phyloP scores from a whole-genome alignment of 2,113 vertebrate genomes.

The Zosterops lateralis region DNA sequence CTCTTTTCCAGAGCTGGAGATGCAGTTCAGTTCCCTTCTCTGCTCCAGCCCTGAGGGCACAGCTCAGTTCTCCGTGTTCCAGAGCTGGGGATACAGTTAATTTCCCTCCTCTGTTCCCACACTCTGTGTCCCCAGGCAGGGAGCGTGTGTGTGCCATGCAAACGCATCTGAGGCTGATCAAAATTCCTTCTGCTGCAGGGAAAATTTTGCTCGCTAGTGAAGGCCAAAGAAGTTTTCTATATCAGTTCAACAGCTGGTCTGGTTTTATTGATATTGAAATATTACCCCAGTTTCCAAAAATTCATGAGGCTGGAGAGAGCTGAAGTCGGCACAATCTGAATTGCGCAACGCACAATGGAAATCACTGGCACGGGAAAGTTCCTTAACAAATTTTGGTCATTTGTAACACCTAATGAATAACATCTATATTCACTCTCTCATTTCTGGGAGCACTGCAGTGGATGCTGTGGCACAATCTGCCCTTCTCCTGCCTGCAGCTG shows the following conservation, averaged over 20 bases:
- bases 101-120: not conserved
- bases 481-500: not conserved
- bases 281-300: not conserved
- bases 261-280: slow-evolving; percentile 21
- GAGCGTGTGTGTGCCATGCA: not conserved
- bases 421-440: accelerated
- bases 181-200: not conserved
- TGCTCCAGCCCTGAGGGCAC: too few species aligned
- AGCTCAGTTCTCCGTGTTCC: not conserved
- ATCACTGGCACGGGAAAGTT: not conserved
- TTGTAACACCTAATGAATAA: not conserved
- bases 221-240: not conserved
- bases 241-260: slow-evolving; percentile 12
- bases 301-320: not conserved
- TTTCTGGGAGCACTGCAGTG: accelerated
- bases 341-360: not conserved
- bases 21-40: too few species aligned
- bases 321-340: not conserved
- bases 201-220: slow-evolving; percentile 8
- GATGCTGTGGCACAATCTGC: accelerated
- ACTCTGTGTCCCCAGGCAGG: not conserved
- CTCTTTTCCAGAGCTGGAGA: too few species aligned
- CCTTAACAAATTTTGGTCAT: not conserved
- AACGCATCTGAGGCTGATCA: not conserved
- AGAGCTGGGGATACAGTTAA: not conserved